Percentiles rank a stretch among this genome's conserved stretches.
These are phyloP conservation scores for Cheilosia scutellata DNA, from an alignment of 2,888 invertebrate genomes.

Conservation along the genomic window DNA sequence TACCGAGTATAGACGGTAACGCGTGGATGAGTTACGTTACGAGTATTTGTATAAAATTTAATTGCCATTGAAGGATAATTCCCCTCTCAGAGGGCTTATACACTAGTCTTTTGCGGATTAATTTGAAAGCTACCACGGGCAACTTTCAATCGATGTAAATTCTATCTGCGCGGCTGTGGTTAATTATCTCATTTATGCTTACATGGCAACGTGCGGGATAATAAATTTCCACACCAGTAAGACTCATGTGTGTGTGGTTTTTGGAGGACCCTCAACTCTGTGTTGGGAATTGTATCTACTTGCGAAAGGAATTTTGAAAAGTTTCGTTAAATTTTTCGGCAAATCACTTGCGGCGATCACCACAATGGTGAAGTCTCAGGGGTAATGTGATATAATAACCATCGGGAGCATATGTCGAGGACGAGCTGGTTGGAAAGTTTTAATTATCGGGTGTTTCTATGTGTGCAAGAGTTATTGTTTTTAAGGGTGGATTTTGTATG, in stretches of 20 bases:
- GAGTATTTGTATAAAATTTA: neutral
- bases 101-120: neutral
- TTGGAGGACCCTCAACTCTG: neutral
- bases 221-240: conserved; percentile 14
- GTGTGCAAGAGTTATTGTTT: conserved; percentile 22
- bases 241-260: neutral
- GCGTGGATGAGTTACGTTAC: neutral
- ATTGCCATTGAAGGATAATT: neutral
- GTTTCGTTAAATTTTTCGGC: conserved; percentile 24
- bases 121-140: neutral
- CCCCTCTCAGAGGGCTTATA: too few relatives aligned
- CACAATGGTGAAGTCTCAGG: neutral
- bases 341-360: conserved; percentile 32
- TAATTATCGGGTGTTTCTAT: conserved; percentile 25
- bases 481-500: neutral
- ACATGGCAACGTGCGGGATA: conserved; percentile 11
- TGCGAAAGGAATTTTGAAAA: conserved; percentile 4
- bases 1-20: neutral
- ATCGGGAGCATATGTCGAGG: neutral
- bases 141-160: conserved; percentile 24
- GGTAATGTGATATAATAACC: conserved; percentile 32
- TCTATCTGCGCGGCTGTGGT: conserved; percentile 19
- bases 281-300: neutral
- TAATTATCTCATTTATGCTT: conserved; percentile 25
- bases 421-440: conserved; percentile 35